Base-by-base conservation (phyloP, 2,113 vertebrate genomes). In the Hyla sarda region DNA sequence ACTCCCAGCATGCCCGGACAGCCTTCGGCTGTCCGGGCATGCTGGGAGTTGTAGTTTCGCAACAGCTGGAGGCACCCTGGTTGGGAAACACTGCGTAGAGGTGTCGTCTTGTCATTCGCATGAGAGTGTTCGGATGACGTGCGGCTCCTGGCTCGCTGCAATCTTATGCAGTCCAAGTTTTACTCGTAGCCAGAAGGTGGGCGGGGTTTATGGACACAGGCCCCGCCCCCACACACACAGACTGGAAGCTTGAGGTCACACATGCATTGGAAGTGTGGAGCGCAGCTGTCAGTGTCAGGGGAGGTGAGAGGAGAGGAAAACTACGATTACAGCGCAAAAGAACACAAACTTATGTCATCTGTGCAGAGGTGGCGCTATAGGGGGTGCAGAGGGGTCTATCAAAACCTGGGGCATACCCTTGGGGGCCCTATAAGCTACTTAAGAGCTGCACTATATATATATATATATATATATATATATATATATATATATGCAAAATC, bases 271-370 rank as follows among this genome's bases (percentile, higher is more conserved):
- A 32, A 84, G 56, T 23, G 73, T 41, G 83, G 72, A 84, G 54
- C 17, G 83, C 83, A 65, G 54, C 72, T 69, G 73, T 48, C 82
- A 76, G 67, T 84, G 54, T 19, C 54, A 72, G n/a, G 9, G 69
- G 54, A 60, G 52, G 65, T n/a, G 37, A 48, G 60, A 47, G 25
- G 47, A 21, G 30, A 54, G 32, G 32, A 62, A 14, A 16, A 5
- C 19, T 32, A 28, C 3, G 1, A n/a, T 5, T 34, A 52, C 25
- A 56, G 48, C 2, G 11, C 58, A 5, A 12, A 28, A 25, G 25
- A 62, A 13, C 21, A 28, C 1, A 8, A 1, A 1, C 25, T 65
- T 13, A 14, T 65, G 28, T 28, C 60, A 65, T 65, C 25, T 3
- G 13, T 14, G 3, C 62, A 32, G 28, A 32, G 28, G 28, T 32